phyloP scores from a whole-genome alignment of 2,797 vertebrate species.

The Silurus aristotelis region DNA sequence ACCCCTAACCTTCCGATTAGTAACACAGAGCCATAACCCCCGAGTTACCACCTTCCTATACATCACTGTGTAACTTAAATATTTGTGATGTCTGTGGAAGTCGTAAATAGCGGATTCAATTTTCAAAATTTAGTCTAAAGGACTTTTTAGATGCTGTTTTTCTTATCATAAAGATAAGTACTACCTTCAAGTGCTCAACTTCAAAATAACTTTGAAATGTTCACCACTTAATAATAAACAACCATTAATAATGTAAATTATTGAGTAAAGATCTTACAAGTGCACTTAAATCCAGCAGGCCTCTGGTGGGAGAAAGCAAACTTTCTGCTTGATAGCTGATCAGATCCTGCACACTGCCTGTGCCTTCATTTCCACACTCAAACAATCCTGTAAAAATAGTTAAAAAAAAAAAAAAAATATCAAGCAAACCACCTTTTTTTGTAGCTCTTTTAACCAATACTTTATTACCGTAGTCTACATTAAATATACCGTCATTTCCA shows the following conservation, averaged over 20 bases:
- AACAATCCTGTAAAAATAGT: slow-evolving; percentile 13
- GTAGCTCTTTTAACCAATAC: not conserved
- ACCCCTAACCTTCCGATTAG: too few species aligned
- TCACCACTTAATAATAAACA: not conserved
- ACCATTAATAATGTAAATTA: not conserved
- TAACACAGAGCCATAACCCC: too few species aligned
- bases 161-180: not conserved
- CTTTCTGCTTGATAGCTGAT: slow-evolving; percentile 39
- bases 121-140: not conserved
- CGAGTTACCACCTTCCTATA: too few species aligned
- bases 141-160: not conserved
- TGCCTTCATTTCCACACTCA: slow-evolving; percentile 37
- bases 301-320: slow-evolving; percentile 60
- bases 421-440: not conserved
- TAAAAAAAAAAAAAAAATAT: not conserved
- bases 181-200: not conserved
- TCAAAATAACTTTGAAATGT: not conserved
- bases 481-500: not conserved
- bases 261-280: slow-evolving; percentile 44
- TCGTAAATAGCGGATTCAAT: not conserved
- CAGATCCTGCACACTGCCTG: slow-evolving; percentile 38
- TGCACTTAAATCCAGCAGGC: slow-evolving; percentile 59
- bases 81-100: not conserved
- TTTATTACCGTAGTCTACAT: not conserved
- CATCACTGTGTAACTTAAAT: not conserved